phyloP scores from a whole-genome alignment of 2,113 vertebrate genomes.

The Apus apus region DNA sequence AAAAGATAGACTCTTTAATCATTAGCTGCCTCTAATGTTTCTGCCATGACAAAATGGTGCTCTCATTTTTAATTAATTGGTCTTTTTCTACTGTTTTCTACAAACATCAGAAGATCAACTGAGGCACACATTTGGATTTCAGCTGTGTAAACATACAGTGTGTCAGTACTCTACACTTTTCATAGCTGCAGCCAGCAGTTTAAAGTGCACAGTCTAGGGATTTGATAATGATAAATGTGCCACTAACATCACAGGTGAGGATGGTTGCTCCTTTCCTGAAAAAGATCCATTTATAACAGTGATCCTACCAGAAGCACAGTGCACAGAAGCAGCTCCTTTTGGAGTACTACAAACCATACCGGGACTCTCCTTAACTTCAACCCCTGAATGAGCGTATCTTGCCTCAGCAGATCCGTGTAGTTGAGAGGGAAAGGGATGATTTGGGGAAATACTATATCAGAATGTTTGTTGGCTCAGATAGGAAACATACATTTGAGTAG shows the following conservation, averaged over 20 bases:
- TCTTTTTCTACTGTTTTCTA: not conserved
- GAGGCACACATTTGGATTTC: not conserved
- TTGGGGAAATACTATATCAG: not conserved
- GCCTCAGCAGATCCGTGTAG: not conserved
- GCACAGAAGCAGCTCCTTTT: not conserved
- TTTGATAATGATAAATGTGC: not conserved
- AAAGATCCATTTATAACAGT: rapidly evolving
- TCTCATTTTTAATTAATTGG: not conserved
- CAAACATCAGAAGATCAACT: not conserved
- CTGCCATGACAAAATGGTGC: not conserved
- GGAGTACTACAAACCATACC: not conserved
- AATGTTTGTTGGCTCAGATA: not conserved
- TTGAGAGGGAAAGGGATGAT: not conserved
- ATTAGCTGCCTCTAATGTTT: not conserved
- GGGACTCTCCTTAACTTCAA: not conserved
- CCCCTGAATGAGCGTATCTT: not conserved
- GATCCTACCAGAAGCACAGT: not conserved
- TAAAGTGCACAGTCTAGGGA: not conserved
- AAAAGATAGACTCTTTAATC: not conserved
- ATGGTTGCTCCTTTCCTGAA: not conserved
- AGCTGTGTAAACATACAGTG: not conserved
- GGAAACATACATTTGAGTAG: not conserved
- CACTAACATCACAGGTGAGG: not conserved
- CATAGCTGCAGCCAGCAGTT: not conserved
- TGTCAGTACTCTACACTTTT: not conserved